Evolutionary conservation across 2,113 vertebrate species (phyloP).

Genomic region (Amblyopsis rosae): DNA sequence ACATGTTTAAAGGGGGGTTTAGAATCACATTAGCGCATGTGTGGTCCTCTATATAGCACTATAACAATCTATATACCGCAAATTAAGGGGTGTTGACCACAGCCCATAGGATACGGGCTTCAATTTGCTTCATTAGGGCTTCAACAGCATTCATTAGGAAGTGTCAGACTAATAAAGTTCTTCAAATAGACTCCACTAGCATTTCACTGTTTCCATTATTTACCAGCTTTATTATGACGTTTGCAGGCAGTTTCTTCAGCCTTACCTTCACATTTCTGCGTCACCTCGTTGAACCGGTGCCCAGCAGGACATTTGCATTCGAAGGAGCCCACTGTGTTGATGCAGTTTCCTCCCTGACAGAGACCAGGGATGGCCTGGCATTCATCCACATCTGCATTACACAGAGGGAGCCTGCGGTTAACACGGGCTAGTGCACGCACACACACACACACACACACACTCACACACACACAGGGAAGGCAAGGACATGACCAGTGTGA

Average conservation of each 20-base stretch:
- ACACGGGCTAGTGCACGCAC: slow-evolving; percentile 19
- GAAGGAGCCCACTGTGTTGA: slow-evolving; percentile 99
- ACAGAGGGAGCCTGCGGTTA: slow-evolving; percentile 63
- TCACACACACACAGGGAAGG: background rate
- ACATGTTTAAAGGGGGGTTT: slow-evolving; percentile 40
- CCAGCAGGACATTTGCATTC: slow-evolving; percentile 99
- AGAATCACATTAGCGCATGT: slow-evolving; percentile 35
- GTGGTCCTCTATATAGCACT: slow-evolving; percentile 54
- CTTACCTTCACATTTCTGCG: slow-evolving; percentile 99
- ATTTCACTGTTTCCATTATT: background rate
- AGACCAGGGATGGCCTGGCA: slow-evolving; percentile 99
- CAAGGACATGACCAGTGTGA: background rate
- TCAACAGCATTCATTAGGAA: slow-evolving; percentile 26
- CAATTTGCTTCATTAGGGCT: slow-evolving; percentile 27
- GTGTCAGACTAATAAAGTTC: slow-evolving; percentile 26
- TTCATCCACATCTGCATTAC: slow-evolving; percentile 92
- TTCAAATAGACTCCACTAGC: background rate
- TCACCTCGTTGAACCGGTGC: slow-evolving; percentile 96
- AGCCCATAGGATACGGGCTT: slow-evolving; percentile 51
- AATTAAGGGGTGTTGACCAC: slow-evolving; percentile 47
- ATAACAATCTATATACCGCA: slow-evolving; percentile 48
- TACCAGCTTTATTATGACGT: slow-evolving; percentile 6
- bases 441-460: background rate
- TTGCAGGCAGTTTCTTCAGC: slow-evolving; percentile 15
- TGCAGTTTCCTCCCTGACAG: slow-evolving; percentile 97